Evolutionary conservation across 2,888 invertebrate genomes (phyloP), one percentile per base, ranked within the genome.

Genomic region (Seira ritae): DNA sequence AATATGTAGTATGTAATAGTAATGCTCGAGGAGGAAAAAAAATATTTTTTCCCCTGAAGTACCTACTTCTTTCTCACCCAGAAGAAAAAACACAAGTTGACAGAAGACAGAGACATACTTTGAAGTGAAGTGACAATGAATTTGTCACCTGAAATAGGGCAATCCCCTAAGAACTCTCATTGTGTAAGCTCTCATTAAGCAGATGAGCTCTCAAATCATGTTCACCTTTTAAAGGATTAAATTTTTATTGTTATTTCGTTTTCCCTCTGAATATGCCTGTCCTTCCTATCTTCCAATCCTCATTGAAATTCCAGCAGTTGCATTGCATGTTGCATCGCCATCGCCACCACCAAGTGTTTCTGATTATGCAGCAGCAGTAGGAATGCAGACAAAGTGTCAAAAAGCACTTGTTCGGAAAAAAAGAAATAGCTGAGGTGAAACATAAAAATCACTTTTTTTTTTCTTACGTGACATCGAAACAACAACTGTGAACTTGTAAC

Each of bases 401-500:
- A 68, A 19, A 37, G 37, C n/a, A 68, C 17, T 60, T 76, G 19
- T 76, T 67, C 68, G 20, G 31, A 19, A 60, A 31, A 17, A 17
- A 37, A 12, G 17, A 0, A 24, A 68, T 23, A 80, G 80, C 73
- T 19, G 69, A 73, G 69, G 22, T 60, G 24, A 31, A 42, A 70
- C n/a, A 17, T n/a, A 17, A 70, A 70, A 70, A 17, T 6, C 17
- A 70, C n/a, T 72, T 55, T 72, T 72, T 3, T 60, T 72, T 55
- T 72, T 72, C 1, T 60, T 66, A 81, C 75, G 81, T 81, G 76
- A 80, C 80, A 73, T 71, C 75, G 55, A 55, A 12, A 55, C 55
- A 76, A 81, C 31, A 15, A 31, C 71, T 71, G 71, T 76, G 81
- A 71, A 60, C 37, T 71, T 75, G 81, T 81, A 81, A 81, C 75